Evolutionary conservation across 2,888 invertebrate species (phyloP).

Genomic region (Apodemia duryi): DNA sequence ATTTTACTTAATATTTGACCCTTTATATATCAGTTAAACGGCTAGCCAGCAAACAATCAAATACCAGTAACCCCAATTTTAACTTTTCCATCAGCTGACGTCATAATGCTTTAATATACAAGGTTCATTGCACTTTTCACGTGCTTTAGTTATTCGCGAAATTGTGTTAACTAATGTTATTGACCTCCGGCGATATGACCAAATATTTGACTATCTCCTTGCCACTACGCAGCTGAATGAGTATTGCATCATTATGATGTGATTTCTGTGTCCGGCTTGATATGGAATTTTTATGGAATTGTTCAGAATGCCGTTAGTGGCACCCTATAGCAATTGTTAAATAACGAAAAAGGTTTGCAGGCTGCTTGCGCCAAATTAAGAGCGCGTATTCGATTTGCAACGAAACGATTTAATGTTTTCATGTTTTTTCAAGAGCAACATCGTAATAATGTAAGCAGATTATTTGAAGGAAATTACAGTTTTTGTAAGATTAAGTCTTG

Average conservation of each 20-base stretch:
- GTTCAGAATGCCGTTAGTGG: too few species aligned
- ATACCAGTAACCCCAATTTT: conserved; percentile 30
- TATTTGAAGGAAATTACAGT: too few species aligned
- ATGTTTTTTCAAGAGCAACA: too few species aligned
- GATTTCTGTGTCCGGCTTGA: conserved; percentile 5
- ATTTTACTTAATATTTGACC: too few species aligned
- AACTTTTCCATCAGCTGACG: conserved; percentile 16
- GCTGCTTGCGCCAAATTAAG: too few species aligned
- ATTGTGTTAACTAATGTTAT: conserved; percentile 40
- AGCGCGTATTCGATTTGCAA: too few species aligned
- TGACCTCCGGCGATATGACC: conserved; percentile 27
- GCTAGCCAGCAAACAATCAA: conserved; percentile 16
- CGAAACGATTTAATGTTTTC: too few species aligned
- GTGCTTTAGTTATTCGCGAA: conserved; percentile 36
- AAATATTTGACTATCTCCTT: conserved; percentile 14
- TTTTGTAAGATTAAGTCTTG: too few species aligned
- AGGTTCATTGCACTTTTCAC: conserved; percentile 34
- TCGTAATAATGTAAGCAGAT: too few species aligned
- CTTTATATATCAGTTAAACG: too few species aligned
- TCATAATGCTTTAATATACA: conserved; percentile 23
- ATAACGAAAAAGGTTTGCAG: too few species aligned
- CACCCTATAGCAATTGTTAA: too few species aligned
- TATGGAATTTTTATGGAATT: neutral
- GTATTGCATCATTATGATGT: conserved; percentile 7
- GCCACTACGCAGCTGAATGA: conserved; percentile 12